Evolutionary conservation across 2,113 vertebrate genomes (phyloP), one percentile per base, ranked within the genome.

Genomic region (Cathartes aura): DNA sequence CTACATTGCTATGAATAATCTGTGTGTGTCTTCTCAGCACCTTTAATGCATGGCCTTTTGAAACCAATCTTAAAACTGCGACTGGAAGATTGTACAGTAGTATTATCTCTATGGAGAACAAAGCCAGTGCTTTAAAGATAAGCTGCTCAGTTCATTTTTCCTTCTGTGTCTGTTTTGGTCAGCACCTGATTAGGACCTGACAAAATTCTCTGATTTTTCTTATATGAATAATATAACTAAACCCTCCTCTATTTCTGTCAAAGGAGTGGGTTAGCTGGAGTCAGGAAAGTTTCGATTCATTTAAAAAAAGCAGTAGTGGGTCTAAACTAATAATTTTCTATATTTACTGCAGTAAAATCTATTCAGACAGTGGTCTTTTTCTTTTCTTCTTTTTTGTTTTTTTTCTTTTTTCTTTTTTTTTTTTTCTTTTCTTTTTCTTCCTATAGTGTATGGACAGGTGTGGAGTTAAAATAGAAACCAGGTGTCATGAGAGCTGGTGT

Each of bases 401-500:
- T 21, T 50, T 42, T 5, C 18, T 34, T 34, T 6, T 2, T 22
- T 8, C 6, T 12, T 15, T 12, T 3, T 10, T 19, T 13, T 27
- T 40, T 36, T 38, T 23, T 8, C 2, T 30, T 63, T 45, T 42
- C 1, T 11, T 56, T 60, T 56, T 42, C 34, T 53, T 86, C 32
- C 17, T 30, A 8, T 38, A 43, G 16, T 36, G 24, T 78, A 68
- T 1, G 1, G 59, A 81, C 62, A 96, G 64, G 42, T 92, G 60
- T 75, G 36, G 36, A 62, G 50, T 60, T 93, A 89, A 94, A 94
- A 95, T 50, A 79, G 78, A 96, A 95, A 79, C 24, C 60, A 91
- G 27, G n/a, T 84, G 58, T 72, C 32, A 20, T n/a, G 27, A 0
- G 8, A 62, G 66, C 43, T 82, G 53, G 8, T 91, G 60, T 64